These are phyloP conservation scores for Podocnemis expansa DNA, from an alignment of 2,113 vertebrate genomes.

Conservation along the genomic window DNA sequence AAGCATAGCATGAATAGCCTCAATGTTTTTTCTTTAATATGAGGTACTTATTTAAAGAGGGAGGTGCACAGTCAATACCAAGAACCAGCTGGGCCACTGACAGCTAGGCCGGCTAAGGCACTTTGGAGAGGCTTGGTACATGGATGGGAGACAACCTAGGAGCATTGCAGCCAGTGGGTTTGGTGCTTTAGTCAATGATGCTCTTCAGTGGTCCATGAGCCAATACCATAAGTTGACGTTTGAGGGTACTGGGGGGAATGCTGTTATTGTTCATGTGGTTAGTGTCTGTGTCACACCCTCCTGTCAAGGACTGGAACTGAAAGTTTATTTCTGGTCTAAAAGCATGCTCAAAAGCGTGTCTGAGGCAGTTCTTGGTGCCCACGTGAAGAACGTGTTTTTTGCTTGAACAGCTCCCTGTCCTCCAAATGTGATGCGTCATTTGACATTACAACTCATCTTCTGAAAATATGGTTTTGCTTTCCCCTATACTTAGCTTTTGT, in stretches of 20 bases:
- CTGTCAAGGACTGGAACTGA: neutral
- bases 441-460: too few relatives aligned
- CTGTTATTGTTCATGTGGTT: neutral
- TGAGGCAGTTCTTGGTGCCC: neutral
- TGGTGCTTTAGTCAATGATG: neutral
- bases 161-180: neutral
- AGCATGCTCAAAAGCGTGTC: neutral
- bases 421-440: too few relatives aligned
- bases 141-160: neutral
- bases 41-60: neutral
- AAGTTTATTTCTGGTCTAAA: neutral
- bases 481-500: neutral
- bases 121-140: neutral
- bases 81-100: neutral
- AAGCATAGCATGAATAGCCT: accelerated
- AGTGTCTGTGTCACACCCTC: neutral
- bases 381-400: neutral
- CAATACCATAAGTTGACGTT: neutral
- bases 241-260: neutral
- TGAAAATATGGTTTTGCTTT: neutral
- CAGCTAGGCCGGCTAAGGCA: neutral
- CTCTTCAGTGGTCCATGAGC: neutral
- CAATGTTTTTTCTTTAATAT: neutral
- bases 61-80: neutral
- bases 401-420: neutral